Evolutionary conservation across 2,888 invertebrate species (phyloP), one percentile per base, ranked within the genome.

Genomic region (Agapostemon virescens): DNA sequence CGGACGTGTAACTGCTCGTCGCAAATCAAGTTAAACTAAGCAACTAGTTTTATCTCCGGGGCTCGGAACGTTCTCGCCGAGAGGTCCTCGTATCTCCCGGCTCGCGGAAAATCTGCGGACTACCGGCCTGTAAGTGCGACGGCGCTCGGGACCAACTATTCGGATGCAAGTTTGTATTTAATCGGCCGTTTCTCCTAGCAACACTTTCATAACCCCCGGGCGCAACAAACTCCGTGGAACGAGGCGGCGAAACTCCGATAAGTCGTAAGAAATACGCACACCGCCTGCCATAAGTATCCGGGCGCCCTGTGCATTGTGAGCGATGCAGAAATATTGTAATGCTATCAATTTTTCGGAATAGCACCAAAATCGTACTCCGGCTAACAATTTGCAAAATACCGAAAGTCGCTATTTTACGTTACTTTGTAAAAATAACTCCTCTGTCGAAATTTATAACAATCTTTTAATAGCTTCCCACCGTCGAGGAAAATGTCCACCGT

Each of bases 221-320:
- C 75, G 52, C 42, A 52, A 36, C 38, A 33, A 73, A 58, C 45
- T 68, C 40, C 33, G 63, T 0, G n/a, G n/a, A 36, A 63, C 33
- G 63, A 63, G 63, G n/a, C 63, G 23, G 33, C 52, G 79, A 83
- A 86, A 86, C 82, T 87, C 81, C 81, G 86, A 85, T 86, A 86
- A 89, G 86, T 87, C 85, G 79, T 73, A 77, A 78, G 88, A 87
- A 87, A 82, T 86, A 85, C 76, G 83, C 86, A 87, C 69, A 69
- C 26, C 49, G 45, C 15, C 26, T 75, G 26, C 55, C 26, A 2
- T 55, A 55, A 55, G 26, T 55, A 55, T 55, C 15, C 26, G 55
- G 26, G 15, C 55, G 26, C 26, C 15, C 26, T 26, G 55, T 15
- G 15, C 15, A 26, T 15, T 26, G 55, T 55, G 26, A 15, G 1